phyloP scores from a whole-genome alignment of 2,888 invertebrate genomes.

The Coremacera marginata region DNA sequence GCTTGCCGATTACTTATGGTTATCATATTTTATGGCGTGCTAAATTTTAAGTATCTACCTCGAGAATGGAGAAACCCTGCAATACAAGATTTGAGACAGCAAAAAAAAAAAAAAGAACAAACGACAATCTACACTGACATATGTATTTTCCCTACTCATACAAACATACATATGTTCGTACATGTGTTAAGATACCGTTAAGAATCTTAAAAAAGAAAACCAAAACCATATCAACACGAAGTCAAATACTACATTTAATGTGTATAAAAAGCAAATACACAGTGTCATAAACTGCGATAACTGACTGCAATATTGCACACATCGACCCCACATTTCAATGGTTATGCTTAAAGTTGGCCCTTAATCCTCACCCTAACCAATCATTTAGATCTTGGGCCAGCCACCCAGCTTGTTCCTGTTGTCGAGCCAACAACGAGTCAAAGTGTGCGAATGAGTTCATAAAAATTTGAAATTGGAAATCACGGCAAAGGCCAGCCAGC shows the following conservation, averaged over 20 bases:
- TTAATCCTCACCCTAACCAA: not conserved
- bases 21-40: slow-evolving; percentile 51
- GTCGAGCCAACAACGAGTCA: not conserved
- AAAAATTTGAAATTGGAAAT: slow-evolving; percentile 39
- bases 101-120: slow-evolving; percentile 24
- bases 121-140: slow-evolving; percentile 12
- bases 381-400: not conserved
- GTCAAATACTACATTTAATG: slow-evolving; percentile 30
- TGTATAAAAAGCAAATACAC: not conserved
- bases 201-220: not conserved
- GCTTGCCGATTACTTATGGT: slow-evolving; percentile 46
- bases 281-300: slow-evolving; percentile 39
- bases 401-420: not conserved
- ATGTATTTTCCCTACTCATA: too few species aligned
- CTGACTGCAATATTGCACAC: slow-evolving; percentile 39
- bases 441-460: slow-evolving; percentile 11
- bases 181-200: too few species aligned
- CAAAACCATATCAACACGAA: slow-evolving; percentile 33
- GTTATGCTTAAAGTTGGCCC: slow-evolving; percentile 10
- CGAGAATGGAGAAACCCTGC: slow-evolving; percentile 1
- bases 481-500: slow-evolving; percentile 25
- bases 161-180: too few species aligned
- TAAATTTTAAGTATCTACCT: slow-evolving; percentile 49
- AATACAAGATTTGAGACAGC: slow-evolving; percentile 34
- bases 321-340: slow-evolving; percentile 31